Conservation (phyloP, 64 coral and sea anemone species). For the Trachythela sp. region DNA sequence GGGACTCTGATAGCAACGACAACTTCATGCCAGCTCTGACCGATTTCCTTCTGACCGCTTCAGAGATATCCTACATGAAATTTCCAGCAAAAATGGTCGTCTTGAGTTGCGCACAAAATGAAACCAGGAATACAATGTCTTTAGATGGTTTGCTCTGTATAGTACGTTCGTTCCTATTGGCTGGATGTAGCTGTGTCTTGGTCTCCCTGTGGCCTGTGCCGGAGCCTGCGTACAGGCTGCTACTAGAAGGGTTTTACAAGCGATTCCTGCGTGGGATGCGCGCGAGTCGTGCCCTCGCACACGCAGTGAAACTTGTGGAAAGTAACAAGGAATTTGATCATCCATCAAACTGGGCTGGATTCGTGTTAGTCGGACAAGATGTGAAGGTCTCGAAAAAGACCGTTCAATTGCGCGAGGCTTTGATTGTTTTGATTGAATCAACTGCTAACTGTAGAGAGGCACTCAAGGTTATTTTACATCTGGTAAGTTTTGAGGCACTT, state of each 20-base stretch:
- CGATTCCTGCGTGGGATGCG: conserved; percentile 70
- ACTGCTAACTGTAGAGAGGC: conserved; percentile 67
- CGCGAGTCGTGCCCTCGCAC: conserved; percentile 80
- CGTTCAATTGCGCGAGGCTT: conserved; percentile 64
- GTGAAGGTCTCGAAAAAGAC: conserved; percentile 56
- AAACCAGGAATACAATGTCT: conserved; percentile 70
- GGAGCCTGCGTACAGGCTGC: conserved; percentile 76
- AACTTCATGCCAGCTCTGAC: conserved; percentile 68
- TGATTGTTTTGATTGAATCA: conserved; percentile 64
- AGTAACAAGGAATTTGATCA: conserved; percentile 90
- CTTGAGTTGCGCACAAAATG: conserved; percentile 76
- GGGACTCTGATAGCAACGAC: conserved; percentile 60
- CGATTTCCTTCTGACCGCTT: conserved; percentile 83
- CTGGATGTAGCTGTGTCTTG: conserved; percentile 72
- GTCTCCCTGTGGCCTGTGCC: conserved; percentile 90
- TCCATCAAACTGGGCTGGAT: conserved; percentile 97
- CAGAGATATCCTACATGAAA: conserved; percentile 75
- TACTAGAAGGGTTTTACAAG: conserved; percentile 87
- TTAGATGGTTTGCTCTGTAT: conserved; percentile 81
- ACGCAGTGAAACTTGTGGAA: conserved; percentile 95
- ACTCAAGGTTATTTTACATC: conserved; percentile 90
- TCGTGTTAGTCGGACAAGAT: conserved; percentile 77
- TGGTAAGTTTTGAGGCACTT: conserved; percentile 51
- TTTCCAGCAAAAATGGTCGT: conserved; percentile 80
- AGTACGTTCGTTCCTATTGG: conserved; percentile 71